A percentile compares a stretch with the other conserved stretches of the same genome.
phyloP scores from a whole-genome alignment of 2,113 vertebrate genomes.

The Clarias gariepinus region DNA sequence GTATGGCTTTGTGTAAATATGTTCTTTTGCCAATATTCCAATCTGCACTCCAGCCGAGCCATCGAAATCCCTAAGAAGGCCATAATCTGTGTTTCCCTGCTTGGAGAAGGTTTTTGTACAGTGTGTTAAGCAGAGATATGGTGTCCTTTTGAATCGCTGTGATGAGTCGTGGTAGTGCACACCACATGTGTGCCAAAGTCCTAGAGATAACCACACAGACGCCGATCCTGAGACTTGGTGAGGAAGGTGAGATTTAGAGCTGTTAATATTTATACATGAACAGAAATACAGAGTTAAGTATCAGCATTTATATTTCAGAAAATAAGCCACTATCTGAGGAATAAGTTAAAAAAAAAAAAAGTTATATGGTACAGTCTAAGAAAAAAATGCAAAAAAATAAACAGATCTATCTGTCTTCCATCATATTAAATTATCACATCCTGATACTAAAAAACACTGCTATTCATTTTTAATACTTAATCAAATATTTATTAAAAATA shows the following conservation, averaged over 20 bases:
- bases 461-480: neutral
- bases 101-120: slow-evolving; percentile 14
- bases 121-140: slow-evolving; percentile 25
- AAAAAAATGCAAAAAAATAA: neutral
- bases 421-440: neutral
- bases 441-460: neutral
- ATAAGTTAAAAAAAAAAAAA: neutral
- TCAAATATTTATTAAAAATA: neutral
- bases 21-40: neutral
- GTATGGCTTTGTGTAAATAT: slow-evolving; percentile 14
- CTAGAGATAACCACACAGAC: neutral
- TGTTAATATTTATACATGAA: neutral
- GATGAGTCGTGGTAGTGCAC: neutral
- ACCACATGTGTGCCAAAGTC: neutral
- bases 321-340: neutral
- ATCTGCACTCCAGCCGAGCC: neutral
- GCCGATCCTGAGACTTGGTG: neutral
- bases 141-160: neutral
- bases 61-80: neutral
- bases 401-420: neutral
- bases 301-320: neutral
- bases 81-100: slow-evolving; percentile 3
- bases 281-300: neutral
- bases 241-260: neutral
- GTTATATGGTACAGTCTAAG: neutral